Conservation (phyloP, 2,888 invertebrate genomes). For the Proisotoma minuta region DNA sequence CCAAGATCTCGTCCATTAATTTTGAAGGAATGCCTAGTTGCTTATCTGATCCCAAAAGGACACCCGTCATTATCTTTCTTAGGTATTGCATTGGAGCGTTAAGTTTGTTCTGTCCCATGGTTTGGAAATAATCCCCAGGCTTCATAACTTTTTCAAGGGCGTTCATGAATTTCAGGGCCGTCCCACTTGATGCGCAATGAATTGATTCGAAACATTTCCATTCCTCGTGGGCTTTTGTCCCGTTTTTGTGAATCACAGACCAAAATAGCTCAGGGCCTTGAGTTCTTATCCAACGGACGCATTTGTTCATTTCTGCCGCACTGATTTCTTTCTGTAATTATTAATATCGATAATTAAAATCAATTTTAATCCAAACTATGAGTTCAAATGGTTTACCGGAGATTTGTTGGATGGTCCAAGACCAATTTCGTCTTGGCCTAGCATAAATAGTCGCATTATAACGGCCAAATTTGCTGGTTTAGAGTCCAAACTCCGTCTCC, state of each 20-base stretch:
- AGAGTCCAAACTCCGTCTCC: slow-evolving; percentile 18
- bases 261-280: slow-evolving; percentile 26
- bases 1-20: slow-evolving; percentile 33
- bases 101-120: no score
- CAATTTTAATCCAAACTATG: background rate
- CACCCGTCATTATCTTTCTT: slow-evolving; percentile 22
- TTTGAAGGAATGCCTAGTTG: slow-evolving; percentile 17
- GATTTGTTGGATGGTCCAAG: slow-evolving; percentile 5
- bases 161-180: slow-evolving; percentile 23
- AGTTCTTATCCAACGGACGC: slow-evolving; percentile 16
- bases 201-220: slow-evolving; percentile 32
- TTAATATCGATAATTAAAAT: background rate
- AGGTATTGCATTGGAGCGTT: no score
- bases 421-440: background rate
- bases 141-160: slow-evolving; percentile 25
- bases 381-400: no score
- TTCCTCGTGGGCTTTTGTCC: slow-evolving; percentile 16
- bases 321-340: slow-evolving; percentile 17
- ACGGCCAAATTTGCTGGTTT: slow-evolving; percentile 12
- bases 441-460: slow-evolving; percentile 13
- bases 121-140: slow-evolving; percentile 15
- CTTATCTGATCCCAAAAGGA: slow-evolving; percentile 21
- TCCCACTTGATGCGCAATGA: slow-evolving; percentile 25
- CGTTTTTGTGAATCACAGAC: slow-evolving; percentile 13
- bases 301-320: slow-evolving; percentile 11